Percentiles rank a stretch among this genome's conserved stretches.
Conservation (phyloP, 2,888 invertebrate species). For the Muschampia plurimacula region DNA sequence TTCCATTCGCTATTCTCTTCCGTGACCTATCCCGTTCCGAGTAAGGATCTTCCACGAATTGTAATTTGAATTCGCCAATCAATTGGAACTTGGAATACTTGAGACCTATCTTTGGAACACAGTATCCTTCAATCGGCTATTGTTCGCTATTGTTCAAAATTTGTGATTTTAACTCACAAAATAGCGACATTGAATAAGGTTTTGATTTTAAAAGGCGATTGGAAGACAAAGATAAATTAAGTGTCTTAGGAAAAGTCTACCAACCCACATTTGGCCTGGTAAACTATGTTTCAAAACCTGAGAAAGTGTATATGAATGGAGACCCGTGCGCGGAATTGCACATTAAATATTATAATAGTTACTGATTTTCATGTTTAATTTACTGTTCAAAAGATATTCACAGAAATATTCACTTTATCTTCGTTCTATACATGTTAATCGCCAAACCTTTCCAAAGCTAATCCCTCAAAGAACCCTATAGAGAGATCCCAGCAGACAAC, state of each 20-base stretch:
- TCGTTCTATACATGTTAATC: not conserved
- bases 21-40: not conserved
- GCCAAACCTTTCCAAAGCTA: not conserved
- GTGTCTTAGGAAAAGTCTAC: too few relatives aligned
- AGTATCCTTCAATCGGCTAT: not conserved
- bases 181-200: too few relatives aligned
- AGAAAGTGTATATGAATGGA: too few relatives aligned
- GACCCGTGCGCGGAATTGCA: too few relatives aligned
- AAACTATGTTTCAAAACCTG: too few relatives aligned
- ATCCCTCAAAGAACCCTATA: slow-evolving; percentile 2
- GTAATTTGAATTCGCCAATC: slow-evolving; percentile 17
- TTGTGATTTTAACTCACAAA: not conserved
- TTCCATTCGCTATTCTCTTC: not conserved
- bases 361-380: too few relatives aligned
- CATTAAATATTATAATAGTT: too few relatives aligned
- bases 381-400: not conserved
- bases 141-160: not conserved
- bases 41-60: slow-evolving; percentile 24
- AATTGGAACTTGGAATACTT: slow-evolving; percentile 6
- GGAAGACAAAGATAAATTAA: too few relatives aligned
- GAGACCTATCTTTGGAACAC: slow-evolving; percentile 6
- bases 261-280: too few relatives aligned
- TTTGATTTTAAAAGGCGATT: too few relatives aligned
- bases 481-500: slow-evolving; percentile 6
- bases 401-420: not conserved